Conservation (phyloP, 2,113 vertebrate genomes). For the Heterotis niloticus region DNA sequence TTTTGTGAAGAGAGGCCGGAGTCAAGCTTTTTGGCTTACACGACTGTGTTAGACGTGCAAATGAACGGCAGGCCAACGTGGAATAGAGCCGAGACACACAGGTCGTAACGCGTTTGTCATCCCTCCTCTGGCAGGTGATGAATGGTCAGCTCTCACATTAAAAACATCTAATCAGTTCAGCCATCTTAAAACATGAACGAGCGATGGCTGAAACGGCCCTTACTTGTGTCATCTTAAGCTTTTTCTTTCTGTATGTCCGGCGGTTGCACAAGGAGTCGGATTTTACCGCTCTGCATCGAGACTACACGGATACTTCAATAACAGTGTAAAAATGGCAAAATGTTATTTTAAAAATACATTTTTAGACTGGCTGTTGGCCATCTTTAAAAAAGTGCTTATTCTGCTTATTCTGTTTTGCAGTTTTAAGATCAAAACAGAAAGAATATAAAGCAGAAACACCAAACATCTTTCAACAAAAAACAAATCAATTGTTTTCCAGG, state of each 20-base stretch:
- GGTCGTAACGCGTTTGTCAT: background rate
- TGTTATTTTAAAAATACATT: background rate
- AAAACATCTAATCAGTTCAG: constrained; percentile 15
- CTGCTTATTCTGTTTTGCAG: background rate
- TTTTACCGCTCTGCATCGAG: background rate
- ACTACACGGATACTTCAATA: background rate
- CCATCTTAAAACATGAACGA: background rate
- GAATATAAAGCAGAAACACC: background rate
- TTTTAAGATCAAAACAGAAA: background rate
- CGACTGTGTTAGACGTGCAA: background rate
- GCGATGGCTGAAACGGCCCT: background rate
- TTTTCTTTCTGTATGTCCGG: constrained; percentile 9
- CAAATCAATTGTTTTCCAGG: background rate
- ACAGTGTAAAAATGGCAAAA: background rate
- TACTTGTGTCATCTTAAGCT: background rate
- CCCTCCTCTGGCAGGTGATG: background rate
- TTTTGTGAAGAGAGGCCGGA: background rate
- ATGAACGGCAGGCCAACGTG: too few species aligned
- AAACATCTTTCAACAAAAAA: background rate
- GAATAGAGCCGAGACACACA: background rate
- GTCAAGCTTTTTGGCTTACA: background rate
- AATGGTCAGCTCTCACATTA: background rate
- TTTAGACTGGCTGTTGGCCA: background rate
- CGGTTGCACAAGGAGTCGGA: background rate
- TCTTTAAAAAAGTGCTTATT: background rate